Base-by-base conservation (phyloP, 2,888 invertebrate genomes). In the Apotomis capreana region DNA sequence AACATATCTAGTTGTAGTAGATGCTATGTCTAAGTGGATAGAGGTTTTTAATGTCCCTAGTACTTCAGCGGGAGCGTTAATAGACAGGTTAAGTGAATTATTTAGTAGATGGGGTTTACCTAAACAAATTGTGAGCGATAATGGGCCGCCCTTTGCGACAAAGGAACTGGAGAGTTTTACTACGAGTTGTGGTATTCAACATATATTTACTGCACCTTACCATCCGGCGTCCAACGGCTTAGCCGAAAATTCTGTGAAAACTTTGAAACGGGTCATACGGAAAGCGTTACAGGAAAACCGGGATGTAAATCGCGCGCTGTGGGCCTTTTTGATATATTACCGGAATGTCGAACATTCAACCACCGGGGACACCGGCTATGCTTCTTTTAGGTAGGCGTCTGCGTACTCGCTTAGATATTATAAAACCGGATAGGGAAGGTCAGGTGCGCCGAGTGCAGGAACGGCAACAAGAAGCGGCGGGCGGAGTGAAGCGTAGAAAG, bases 291-390 rank as follows among this genome's bases (percentile, higher is more conserved):
- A 70, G 3, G 69, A 61, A 55, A 15, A 26, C 5, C 13, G 3
- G 2, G n/a, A 55, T 26, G 12, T 60, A 9, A 15, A 68, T 9
- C 13, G 44, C 9, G 68, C 72, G 5, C 59, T 74, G 65, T 54
- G 68, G 1, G 68, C 70, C 44, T 78, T 75, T 63, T 69, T 77
- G 15, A 55, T 76, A 26, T 52, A 70, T 10, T 78, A 77, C 59
- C 62, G 74, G 26, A 77, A 77, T 49, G 73, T 69, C 8, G 60
- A 64, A 46, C 77, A 78, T 55, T 60, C 69, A 51, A 74, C 74
- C 6, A 78, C 67, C 1, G 75, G 77, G 2, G 74, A 76, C 70
- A 8, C 77, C 76, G 1, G 75, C 76, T 0, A 5, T 54, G n/a
- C 13, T 76, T 8, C 13, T 78, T 44, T 68, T 74, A 67, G 69